These are phyloP conservation scores for Sebastiscus albofasciatus DNA, from an alignment of 2,797 vertebrate species.

Conservation along the genomic window DNA sequence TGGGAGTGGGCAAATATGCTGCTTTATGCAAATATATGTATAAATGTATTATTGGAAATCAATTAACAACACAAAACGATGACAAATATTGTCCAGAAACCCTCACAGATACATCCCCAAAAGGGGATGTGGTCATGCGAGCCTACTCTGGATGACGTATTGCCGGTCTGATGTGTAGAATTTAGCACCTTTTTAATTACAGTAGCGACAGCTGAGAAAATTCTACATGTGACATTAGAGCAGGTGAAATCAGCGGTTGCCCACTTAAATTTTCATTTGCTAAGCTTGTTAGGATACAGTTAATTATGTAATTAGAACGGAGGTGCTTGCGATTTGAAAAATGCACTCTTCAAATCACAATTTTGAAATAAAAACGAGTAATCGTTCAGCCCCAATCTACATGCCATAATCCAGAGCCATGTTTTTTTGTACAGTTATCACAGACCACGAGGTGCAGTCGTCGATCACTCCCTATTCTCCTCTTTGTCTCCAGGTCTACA, in stretches of 20 bases:
- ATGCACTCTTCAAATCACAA: no score
- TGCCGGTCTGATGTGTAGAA: no score
- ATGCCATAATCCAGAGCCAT: background rate
- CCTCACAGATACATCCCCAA: no score
- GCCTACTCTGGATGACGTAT: no score
- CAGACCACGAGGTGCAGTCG: background rate
- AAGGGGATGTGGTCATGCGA: no score
- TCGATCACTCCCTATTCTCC: background rate
- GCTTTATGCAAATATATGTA: no score
- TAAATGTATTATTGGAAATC: no score
- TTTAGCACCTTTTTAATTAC: no score
- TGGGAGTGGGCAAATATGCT: no score
- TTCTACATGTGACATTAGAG: background rate
- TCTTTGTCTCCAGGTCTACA: constrained; percentile 86
- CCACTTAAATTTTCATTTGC: background rate
- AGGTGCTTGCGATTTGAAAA: no score
- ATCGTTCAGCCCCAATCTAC: background rate
- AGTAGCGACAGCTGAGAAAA: background rate
- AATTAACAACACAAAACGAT: no score
- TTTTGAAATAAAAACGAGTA: background rate
- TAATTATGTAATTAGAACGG: background rate
- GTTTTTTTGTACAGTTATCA: background rate
- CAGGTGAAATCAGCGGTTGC: background rate
- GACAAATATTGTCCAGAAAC: no score
- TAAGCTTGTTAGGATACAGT: background rate